Evolutionary conservation across 2,888 invertebrate genomes (phyloP), one percentile per base, ranked within the genome.

Genomic region (Drosophila mettleri): DNA sequence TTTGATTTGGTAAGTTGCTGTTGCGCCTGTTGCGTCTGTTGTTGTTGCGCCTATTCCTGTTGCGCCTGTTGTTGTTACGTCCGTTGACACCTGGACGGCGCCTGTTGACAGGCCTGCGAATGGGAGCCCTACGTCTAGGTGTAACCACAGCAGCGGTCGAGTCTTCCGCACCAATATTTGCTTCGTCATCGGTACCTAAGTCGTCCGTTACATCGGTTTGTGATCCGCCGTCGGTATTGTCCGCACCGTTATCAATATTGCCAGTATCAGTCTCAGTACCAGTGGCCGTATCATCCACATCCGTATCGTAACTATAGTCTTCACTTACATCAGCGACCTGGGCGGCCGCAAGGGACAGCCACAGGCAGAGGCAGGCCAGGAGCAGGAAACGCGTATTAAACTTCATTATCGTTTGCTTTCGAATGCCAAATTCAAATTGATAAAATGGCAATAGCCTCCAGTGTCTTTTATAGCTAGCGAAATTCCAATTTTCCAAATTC

Each of bases 41-140:
- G 12, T 12, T 39, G 20, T 20, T 39, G 34, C 34, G 34, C 9
- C 45, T 63, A 20, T 41, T 46, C 38, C 14, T n/a, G 34, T 39
- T 36, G 16, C 55, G 24, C 14, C 20, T 59, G 52, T 18, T 54
- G 58, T 52, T 69, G 43, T 58, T 54, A n/a, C 16, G 8, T 8
- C 36, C 8, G 16, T 48, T 52, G 34, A 22, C 49, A 34, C 29
- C 36, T 7, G 29, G 57, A 27, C 58, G 53, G 31, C 38, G 20
- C 22, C 24, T 54, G 52, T n/a, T 57, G 39, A 31, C 46, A n/a
- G 38, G 38, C 38, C 38, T 38, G 38, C 43, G 24, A 24, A 3
- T 2, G n/a, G 24, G 45, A 2, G 2, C 2, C 29, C 45, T 43
- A 16, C 43, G 24, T 4, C 10, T 29, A 7, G 45, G 27, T 10